Base-by-base conservation (phyloP, 2,888 invertebrate species). In the Chymomyza fuscimana region DNA sequence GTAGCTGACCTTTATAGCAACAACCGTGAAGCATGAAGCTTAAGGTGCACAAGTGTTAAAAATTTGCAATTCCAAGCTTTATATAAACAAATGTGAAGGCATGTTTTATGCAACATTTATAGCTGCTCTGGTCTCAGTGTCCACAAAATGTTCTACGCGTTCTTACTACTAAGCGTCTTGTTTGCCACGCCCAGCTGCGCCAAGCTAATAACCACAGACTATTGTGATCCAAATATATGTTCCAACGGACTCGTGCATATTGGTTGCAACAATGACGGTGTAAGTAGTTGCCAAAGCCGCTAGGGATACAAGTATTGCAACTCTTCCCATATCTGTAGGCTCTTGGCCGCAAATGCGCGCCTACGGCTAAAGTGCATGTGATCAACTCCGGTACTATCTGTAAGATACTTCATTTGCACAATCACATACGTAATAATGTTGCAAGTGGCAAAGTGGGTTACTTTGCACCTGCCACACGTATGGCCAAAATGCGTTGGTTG, bases 401-500 rank as follows among this genome's bases (percentile, higher is more conserved):
- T 12, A 63, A 63, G 16, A 25, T 52, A 3, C 51, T 63, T 10
- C 29, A 1, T 16, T 5, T n/a, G 15, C 19, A 50, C 63, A 63
- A 63, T 22, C 16, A 22, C 4, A 12, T 63, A 15, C 63, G 63
- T 32, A 51, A 63, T 51, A 2, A 6, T 5, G 40, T 67, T 6
- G 67, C 67, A 12, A 12, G 7, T 19, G 67, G 67, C 12, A 15
- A 12, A 7, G 10, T 62, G 9, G 12, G 10, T 32, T 5, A 12
- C 9, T 79, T 73, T 29, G 1, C 25, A 3, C 10, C 76, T 0
- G 78, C 80, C 4, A 50, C 7, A n/a, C 67, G 75, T 50, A 81
- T 81, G 78, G 67, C 62, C 7, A 73, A 36, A 3, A 78, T 81
- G 73, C 46, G 51, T 19, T 77, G 80, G 76, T 56, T 67, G 32